Base-by-base conservation (phyloP, 2,888 invertebrate genomes). In the Apodemia zela region DNA sequence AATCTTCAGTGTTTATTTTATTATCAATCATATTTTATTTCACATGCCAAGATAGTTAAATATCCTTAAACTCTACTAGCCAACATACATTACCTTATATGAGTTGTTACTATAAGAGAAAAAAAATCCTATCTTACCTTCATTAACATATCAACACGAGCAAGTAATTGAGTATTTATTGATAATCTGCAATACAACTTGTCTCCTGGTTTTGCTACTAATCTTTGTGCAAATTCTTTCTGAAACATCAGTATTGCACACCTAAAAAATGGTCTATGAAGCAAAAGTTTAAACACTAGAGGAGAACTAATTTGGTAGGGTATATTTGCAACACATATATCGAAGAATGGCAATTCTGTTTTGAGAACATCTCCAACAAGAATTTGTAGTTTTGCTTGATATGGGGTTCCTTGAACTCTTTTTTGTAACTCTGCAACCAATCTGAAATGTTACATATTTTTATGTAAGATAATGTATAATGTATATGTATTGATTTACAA, bases 201-300 rank as follows among this genome's bases (percentile, higher is more conserved):
- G 77, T 99, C 99, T 1, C 99, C 99, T 15, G 99, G 98, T 83
- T 98, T 97, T 0, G 99, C 99, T 1, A 98, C 97, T 63, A 99
- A 91, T 79, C 99, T 93, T 77, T 99, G 97, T 2, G 99, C 99
- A 93, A 99, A 99, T 92, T 99, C 99, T 75, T 97, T 94, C 91
- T 99, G 99, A 80, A 99, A 99, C 99, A 99, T 99, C 11, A 99
- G 92, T 5, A 99, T 95, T 18, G 99, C 99, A 93, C 98, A 99
- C 71, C 99, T 94, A 77, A 95, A 96, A 78, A 95, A 94, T 29
- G 96, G 95, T 35, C 95, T 89, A 87, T 99, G 98, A 6, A 98
- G 90, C 25, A 99, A 91, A 58, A 99, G 87, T 86, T 99, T 99
- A 84, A 99, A 99, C 1, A 99, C 96, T 74, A 99, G 93, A 0